A percentile compares a stretch with the other conserved stretches of the same genome.
Conservation (phyloP, 2,797 vertebrate genomes). For the Melanotaenia parkinsoni region DNA sequence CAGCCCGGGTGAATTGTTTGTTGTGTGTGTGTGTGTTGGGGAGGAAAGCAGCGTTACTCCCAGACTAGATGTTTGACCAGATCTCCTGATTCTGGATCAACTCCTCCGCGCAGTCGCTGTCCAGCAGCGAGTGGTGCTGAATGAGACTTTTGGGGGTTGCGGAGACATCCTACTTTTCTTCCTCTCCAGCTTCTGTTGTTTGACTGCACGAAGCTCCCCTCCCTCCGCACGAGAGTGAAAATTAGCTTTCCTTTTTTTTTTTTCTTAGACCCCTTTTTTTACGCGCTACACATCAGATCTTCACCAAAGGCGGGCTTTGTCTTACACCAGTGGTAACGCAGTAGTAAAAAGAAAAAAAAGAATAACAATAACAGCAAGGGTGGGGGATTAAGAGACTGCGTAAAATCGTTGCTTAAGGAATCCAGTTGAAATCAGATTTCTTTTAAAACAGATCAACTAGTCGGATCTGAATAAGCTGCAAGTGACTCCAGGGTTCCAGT, state of each 20-base stretch:
- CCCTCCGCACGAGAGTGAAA: constrained; percentile 45
- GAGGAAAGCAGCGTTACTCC: constrained; percentile 34
- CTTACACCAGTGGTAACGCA: constrained; percentile 21
- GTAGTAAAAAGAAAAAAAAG: neutral
- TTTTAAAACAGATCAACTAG: constrained; percentile 35
- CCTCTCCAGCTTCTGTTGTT: constrained; percentile 35
- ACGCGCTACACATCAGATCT: constrained; percentile 23
- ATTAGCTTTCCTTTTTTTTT: neutral
- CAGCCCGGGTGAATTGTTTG: constrained; percentile 1
- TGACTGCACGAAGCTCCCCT: constrained; percentile 56
- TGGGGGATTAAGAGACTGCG: neutral
- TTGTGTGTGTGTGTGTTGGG: neutral
- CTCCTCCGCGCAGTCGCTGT: constrained; percentile 66
- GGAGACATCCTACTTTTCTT: constrained; percentile 62
- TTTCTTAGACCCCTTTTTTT: neutral
- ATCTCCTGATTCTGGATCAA: constrained; percentile 44
- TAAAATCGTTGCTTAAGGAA: constrained; percentile 40
- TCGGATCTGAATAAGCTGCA: constrained; percentile 9
- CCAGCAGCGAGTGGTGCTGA: constrained; percentile 75
- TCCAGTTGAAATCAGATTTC: constrained; percentile 24
- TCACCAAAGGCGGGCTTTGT: constrained; percentile 18
- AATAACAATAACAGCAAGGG: too few relatives aligned
- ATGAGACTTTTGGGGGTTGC: constrained; percentile 58
- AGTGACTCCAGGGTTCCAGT: constrained; percentile 1
- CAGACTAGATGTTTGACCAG: constrained; percentile 24